phyloP scores from a whole-genome alignment of 1,140 invertebrate genomes.

The Carposina sasakii region DNA sequence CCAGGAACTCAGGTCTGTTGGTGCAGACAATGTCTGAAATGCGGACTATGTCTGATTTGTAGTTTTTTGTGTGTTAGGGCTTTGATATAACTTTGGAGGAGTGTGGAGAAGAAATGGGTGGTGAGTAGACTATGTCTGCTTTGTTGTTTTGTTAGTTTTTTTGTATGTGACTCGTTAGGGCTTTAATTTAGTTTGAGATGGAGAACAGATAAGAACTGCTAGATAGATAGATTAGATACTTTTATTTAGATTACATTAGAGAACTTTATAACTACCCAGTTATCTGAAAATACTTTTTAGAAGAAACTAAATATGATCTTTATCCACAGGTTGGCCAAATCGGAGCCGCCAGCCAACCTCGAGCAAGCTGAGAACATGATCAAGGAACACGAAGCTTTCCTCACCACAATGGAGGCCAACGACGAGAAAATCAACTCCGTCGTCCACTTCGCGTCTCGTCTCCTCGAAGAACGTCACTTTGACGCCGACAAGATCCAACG shows the following conservation, averaged over 20 bases:
- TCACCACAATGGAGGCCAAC: slow-evolving; percentile 99
- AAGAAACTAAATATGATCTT: slow-evolving; percentile 6
- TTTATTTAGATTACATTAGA: no score
- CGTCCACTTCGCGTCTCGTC: slow-evolving; percentile 91
- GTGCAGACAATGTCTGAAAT: no score
- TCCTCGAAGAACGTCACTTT: slow-evolving; percentile 93
- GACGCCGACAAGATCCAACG: slow-evolving; percentile 95
- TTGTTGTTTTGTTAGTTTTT: no score
- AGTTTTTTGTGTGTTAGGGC: no score
- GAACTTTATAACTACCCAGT: neutral
- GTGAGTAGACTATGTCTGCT: no score
- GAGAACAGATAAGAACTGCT: no score
- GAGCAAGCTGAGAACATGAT: slow-evolving; percentile 98
- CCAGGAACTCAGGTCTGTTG: slow-evolving; percentile 90
- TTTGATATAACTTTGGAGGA: no score
- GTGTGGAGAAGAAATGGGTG: no score
- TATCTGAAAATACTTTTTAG: neutral
- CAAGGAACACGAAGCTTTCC: slow-evolving; percentile 98
- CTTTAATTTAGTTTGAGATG: no score
- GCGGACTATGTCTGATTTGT: no score
- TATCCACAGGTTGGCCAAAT: slow-evolving; percentile 80
- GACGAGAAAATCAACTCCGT: slow-evolving; percentile 99
- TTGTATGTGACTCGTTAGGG: no score
- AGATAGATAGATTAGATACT: no score
- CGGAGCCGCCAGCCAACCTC: slow-evolving; percentile 93